Conservation (phyloP, 2,797 vertebrate genomes). For the Aphelocoma californica region DNA sequence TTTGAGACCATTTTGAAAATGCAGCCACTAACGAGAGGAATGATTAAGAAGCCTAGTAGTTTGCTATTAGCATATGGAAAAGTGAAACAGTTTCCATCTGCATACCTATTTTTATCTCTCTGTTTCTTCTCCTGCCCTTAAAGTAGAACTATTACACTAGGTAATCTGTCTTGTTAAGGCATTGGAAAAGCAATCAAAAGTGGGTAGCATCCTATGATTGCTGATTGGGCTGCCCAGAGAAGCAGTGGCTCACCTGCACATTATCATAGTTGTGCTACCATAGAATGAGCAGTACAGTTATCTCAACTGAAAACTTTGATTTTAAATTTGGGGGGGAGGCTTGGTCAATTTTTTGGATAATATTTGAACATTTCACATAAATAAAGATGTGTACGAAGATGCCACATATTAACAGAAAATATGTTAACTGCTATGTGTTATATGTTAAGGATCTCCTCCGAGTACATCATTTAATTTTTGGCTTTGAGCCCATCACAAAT, state of each 20-base stretch:
- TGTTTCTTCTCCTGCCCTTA: conserved; percentile 18
- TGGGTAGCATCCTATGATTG: background rate
- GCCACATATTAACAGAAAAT: background rate
- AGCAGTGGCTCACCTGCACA: background rate
- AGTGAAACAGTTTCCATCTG: conserved; percentile 18
- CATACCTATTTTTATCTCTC: conserved; percentile 52
- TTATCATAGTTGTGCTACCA: background rate
- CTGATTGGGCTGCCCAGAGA: background rate
- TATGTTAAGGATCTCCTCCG: background rate
- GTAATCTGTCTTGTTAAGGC: background rate
- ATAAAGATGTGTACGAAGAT: background rate
- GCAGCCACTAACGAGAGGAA: conserved; percentile 19
- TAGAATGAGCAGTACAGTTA: background rate
- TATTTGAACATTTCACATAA: background rate
- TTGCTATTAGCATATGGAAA: conserved; percentile 55
- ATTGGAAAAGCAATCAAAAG: background rate
- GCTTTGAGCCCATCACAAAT: background rate
- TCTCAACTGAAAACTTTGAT: background rate
- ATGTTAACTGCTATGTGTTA: background rate
- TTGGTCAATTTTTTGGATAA: background rate
- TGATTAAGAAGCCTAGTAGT: conserved; percentile 32
- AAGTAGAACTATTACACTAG: background rate
- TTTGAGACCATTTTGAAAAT: conserved; percentile 20
- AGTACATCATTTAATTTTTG: background rate
- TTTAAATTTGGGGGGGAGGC: background rate